Evolutionary conservation across 2,113 vertebrate species (phyloP), one percentile per base, ranked within the genome.

Genomic region (Mirza zaza): DNA sequence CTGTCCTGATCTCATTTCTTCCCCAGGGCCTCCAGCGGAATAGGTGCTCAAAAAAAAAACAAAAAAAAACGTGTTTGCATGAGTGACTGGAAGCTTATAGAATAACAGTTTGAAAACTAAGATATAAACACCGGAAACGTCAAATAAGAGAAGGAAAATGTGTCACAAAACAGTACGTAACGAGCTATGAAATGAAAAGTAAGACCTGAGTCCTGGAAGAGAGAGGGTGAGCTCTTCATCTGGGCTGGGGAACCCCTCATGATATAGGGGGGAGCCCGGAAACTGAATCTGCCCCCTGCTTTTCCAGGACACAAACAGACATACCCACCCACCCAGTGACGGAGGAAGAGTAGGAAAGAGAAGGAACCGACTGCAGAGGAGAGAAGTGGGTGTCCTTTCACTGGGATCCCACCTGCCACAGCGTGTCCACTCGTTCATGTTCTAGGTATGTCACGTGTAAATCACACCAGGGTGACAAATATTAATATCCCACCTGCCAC

Each of bases 91-190:
- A 90, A 42, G 17, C n/a, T 82, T 29, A 79, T 29, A 52, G 21
- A 87, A 61, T 14, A 87, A 61, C 11, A 77, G 20, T 83, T 87
- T 90, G 13, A 83, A 42, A 90, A 25, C 55, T 67, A 83, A 94
- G 17, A 80, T 25, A 68, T 50, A 81, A 92, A 73, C 11, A 76
- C 25, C 18, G 77, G 39, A 77, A 83, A 91, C 88, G 39, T 73
- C 87, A 87, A 83, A 13, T 76, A 87, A 86, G 39, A 85, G 25
- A 12, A 52, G 50, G 50, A 75, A 94, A 5, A 84, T 1, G 1
- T 57, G 8, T 75, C 87, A 73, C 48, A 70, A 67, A 15, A 65
- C 2, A 25, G 18, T 1, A 65, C 13, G 15, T 11, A 39, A 45
- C 25, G 23, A 94, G 34, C n/a, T 55, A 5, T 18, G 23, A n/a